phyloP scores from a whole-genome alignment of 2,888 invertebrate genomes.

The Epinotia brunnichana region DNA sequence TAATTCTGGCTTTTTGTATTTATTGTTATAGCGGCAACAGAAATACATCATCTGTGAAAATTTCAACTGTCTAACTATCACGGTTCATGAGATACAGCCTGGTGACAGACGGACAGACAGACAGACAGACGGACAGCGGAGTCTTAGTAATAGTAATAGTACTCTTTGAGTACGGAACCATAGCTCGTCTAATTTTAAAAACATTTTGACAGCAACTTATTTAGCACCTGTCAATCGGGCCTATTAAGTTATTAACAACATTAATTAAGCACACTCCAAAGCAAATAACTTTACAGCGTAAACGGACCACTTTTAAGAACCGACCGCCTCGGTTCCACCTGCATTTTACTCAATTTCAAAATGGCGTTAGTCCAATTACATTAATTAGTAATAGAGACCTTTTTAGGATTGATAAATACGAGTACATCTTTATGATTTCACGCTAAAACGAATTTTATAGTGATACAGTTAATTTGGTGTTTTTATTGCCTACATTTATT shows the following conservation, averaged over 20 bases:
- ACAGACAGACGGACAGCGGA: too few species aligned
- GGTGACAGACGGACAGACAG: too few species aligned
- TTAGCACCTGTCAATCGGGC: not conserved
- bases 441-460: conserved; percentile 5
- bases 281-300: conserved; percentile 15
- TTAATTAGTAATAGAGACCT: not conserved
- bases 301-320: not conserved
- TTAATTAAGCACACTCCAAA: conserved; percentile 13
- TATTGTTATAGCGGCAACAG: too few species aligned
- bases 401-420: not conserved
- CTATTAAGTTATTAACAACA: conserved; percentile 20
- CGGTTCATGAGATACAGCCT: too few species aligned
- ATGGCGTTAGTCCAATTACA: not conserved
- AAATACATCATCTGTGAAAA: too few species aligned
- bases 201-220: not conserved
- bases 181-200: not conserved
- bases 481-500: conserved; percentile 3
- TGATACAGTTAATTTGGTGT: not conserved
- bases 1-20: too few species aligned
- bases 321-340: conserved; percentile 10
- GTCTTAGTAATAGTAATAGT: too few species aligned
- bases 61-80: too few species aligned
- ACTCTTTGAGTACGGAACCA: not conserved
- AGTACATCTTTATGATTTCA: conserved; percentile 28
- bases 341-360: not conserved